phyloP scores from a whole-genome alignment of 2,888 invertebrate species.

The Ophraella communa region DNA sequence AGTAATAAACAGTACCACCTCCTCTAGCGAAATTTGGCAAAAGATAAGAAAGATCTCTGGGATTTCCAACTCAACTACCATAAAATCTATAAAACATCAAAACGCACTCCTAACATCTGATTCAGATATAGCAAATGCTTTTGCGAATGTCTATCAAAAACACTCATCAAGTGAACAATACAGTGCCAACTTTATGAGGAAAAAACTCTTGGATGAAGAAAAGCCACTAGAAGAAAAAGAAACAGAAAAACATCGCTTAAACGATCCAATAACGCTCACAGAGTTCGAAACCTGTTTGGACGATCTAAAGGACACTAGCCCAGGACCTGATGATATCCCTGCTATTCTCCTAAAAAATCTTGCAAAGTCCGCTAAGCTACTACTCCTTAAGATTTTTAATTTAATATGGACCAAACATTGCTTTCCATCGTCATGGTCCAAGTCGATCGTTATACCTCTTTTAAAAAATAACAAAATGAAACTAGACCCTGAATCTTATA shows the following conservation, averaged over 20 bases:
- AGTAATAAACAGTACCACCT: not conserved
- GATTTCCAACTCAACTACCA: not conserved
- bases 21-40: not conserved
- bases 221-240: no score
- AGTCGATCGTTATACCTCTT: not conserved
- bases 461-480: not conserved
- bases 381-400: conserved; percentile 3
- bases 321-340: conserved; percentile 3
- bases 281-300: not conserved
- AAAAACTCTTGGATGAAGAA: no score
- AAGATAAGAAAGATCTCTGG: not conserved
- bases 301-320: not conserved
- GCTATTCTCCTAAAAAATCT: not conserved
- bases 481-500: not conserved
- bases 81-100: no score
- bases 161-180: no score
- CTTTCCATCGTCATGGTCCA: not conserved
- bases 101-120: no score
- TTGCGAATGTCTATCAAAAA: no score
- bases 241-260: not conserved
- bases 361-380: not conserved
- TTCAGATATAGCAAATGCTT: no score
- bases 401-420: not conserved
- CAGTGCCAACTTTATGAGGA: no score
- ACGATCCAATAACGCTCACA: not conserved